Base-by-base conservation (phyloP, 2,113 vertebrate species). In the Heptranchias perlo region DNA sequence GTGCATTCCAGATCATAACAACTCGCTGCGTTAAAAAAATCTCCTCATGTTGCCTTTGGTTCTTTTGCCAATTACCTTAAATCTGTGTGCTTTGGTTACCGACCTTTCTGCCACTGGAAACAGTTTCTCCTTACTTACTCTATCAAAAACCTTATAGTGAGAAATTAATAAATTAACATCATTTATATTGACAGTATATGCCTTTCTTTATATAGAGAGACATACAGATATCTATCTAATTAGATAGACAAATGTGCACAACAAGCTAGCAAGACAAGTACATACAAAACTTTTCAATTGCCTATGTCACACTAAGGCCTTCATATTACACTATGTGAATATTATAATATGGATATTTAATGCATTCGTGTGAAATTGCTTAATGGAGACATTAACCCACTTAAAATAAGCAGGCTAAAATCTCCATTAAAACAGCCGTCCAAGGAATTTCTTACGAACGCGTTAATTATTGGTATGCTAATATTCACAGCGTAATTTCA, bases 401-500 rank as follows among this genome's bases (percentile, higher is more conserved):
- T 39, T 64, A 39, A 64, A 82, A 47, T 82, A 47, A 82, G 78
- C n/a, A 18, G 39, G 39, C 18, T 82, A 21, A 47, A 93, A 39
- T 39, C 54, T 64, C 89, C 6, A 62, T 44, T 93, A 62, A 62
- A 93, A 64, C 89, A 62, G 89, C n/a, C 21, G 18, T 39, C 7
- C 35, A 3, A 64, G 58, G 58, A 7, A 5, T 62, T 18, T 64
- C 58, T 62, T 64, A 39, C 7, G 21, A 18, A 58, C 10, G 28
- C 54, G 89, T 93, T 93, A 64, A 93, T 62, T 93, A 62, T 44
- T 44, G 58, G 89, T 39, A 62, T 39, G 35, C 89, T 93, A 62
- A 62, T 64, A 93, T 93, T 64, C 89, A 93, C 89, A 39, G 35
- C 39, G 16, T 82, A 82, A 82, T 82, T 82, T 82, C 39, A 82